Conservation (phyloP, 1,140 invertebrate species). For the Agrilus planipennis region DNA sequence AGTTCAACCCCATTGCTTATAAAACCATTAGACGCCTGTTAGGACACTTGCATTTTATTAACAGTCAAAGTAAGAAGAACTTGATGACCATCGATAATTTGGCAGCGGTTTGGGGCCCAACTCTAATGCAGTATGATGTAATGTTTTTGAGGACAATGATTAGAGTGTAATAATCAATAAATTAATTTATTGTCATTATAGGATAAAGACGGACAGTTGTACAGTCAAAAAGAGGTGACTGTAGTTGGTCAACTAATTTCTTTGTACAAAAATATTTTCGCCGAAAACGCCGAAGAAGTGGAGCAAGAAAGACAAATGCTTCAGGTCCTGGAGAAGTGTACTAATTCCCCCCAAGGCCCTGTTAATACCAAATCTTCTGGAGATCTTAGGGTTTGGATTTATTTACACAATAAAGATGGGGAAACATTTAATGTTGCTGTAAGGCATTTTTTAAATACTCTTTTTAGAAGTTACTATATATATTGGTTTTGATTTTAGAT, state of each 20-base stretch:
- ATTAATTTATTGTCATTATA: slow-evolving; percentile 8
- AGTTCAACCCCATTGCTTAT: slow-evolving; percentile 54
- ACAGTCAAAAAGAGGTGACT: slow-evolving; percentile 7
- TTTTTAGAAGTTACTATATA: neutral
- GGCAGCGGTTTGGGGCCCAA: slow-evolving; percentile 75
- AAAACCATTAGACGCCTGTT: slow-evolving; percentile 64
- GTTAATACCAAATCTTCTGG: slow-evolving; percentile 54
- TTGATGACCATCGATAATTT: slow-evolving; percentile 70
- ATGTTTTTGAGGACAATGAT: slow-evolving; percentile 46
- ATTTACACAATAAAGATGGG: slow-evolving; percentile 43
- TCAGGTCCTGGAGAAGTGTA: slow-evolving; percentile 53
- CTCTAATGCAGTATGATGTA: slow-evolving; percentile 60
- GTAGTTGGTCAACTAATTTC: slow-evolving; percentile 15
- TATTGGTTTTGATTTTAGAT: slow-evolving; percentile 40
- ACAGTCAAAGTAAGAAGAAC: slow-evolving; percentile 58
- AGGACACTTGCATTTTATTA: slow-evolving; percentile 68
- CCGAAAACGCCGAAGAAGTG: slow-evolving; percentile 43
- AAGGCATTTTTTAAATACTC: slow-evolving; percentile 22
- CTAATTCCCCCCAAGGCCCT: slow-evolving; percentile 24
- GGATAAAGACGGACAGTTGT: slow-evolving; percentile 15
- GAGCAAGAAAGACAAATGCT: slow-evolving; percentile 59
- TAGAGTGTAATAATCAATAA: slow-evolving; percentile 45
- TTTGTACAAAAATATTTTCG: slow-evolving; percentile 46
- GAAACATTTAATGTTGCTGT: slow-evolving; percentile 51
- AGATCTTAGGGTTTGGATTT: slow-evolving; percentile 71